Base-by-base conservation (phyloP, 1,140 invertebrate genomes). In the Steinernema khuongi region DNA sequence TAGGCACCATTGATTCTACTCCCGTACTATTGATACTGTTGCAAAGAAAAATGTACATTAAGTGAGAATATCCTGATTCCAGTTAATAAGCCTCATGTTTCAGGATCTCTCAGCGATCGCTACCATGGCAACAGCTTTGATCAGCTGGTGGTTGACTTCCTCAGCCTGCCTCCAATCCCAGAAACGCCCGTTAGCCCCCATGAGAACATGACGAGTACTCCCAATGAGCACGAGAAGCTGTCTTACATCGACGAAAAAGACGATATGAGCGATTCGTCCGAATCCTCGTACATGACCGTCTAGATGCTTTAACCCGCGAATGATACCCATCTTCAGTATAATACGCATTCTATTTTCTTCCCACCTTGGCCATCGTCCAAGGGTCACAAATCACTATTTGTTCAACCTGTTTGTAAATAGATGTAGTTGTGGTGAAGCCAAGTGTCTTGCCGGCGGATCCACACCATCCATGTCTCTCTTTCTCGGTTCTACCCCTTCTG, bases 121-220 rank as follows among this genome's bases (percentile, higher is more conserved):
- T 60, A 60, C 50, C 50, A 60, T 26, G 50, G 50, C 4, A 60
- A 26, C 50, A 60, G 50, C 50, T 60, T 60, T 22, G 50, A 60
- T 22, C 50, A 60, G 19, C 50, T 60, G 50, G 50, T 60, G 19
- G 50, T 60, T 22, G 50, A 60, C 50, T 60, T 60, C 50, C 50
- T 60, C 7, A 60, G 50, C 31, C 43, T 19, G 67, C 74, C 44
- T 72, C 74, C 22, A 75, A 31, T 31, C 43, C 70, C n/a, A 72
- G 70, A 18, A 60, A 60, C 50, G 4, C 50, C 50, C 4, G 50
- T 22, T 17, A 60, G 50, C 50, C 50, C 50, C 4, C 11, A 60
- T 26, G 50, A 60, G 19, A 14, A 22, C 22, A 60, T 22, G 11
- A 26, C 50, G 50, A 60, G 14, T 26, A 22, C 50, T 60, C 26